Conservation (phyloP, 1,140 invertebrate species). For the Rhizoglyphus robini region DNA sequence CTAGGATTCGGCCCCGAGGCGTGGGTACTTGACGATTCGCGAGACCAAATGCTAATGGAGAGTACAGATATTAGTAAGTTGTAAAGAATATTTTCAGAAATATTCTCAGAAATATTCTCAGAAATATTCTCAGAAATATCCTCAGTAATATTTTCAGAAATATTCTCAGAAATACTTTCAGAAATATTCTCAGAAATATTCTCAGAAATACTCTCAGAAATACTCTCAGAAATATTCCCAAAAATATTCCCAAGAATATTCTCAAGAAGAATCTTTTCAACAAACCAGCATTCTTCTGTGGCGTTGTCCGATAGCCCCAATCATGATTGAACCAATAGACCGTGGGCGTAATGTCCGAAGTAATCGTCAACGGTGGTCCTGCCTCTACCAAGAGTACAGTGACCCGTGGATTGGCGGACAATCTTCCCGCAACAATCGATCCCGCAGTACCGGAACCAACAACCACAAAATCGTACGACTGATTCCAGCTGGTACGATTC, state of each 20-base stretch:
- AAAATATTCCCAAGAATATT: too few relatives aligned
- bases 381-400: constrained; percentile 49
- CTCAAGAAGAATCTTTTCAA: too few relatives aligned
- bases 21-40: not conserved
- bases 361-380: constrained; percentile 52
- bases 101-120: too few relatives aligned
- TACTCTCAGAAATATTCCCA: too few relatives aligned
- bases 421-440: constrained; percentile 23
- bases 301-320: constrained; percentile 68
- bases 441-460: constrained; percentile 27
- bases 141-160: too few relatives aligned
- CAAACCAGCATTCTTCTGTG: too few relatives aligned
- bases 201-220: too few relatives aligned
- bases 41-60: not conserved
- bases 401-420: constrained; percentile 19
- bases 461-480: constrained; percentile 25
- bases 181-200: too few relatives aligned
- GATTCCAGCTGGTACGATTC: not conserved
- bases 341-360: constrained; percentile 61
- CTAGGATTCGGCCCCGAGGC: constrained; percentile 29
- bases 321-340: constrained; percentile 51
- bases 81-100: too few relatives aligned
- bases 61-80: too few relatives aligned
- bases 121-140: too few relatives aligned
- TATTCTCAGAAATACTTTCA: too few relatives aligned